Evolutionary conservation across 2,888 invertebrate genomes (phyloP).

Genomic region (Lasioglossum leucozonium): DNA sequence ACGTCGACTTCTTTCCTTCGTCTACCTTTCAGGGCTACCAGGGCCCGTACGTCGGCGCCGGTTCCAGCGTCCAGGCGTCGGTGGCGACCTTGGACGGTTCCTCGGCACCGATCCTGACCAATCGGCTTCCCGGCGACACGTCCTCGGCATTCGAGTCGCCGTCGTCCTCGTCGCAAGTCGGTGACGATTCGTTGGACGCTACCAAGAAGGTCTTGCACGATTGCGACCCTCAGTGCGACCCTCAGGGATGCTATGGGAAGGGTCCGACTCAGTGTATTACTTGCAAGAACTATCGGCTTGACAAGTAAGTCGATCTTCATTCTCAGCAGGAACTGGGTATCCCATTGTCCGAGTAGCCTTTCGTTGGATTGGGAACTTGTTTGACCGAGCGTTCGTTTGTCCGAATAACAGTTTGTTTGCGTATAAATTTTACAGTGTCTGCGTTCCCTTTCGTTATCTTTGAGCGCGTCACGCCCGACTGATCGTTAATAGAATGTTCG

Average conservation of each 20-base stretch:
- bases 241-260: slow-evolving; percentile 94
- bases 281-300: slow-evolving; percentile 92
- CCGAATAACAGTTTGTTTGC: background rate
- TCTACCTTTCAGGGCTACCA: slow-evolving; percentile 91
- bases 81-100: slow-evolving; percentile 90
- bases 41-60: slow-evolving; percentile 91
- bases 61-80: slow-evolving; percentile 91
- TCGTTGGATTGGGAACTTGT: background rate
- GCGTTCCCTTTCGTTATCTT: background rate
- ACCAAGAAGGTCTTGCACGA: slow-evolving; percentile 86
- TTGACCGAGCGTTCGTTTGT: background rate
- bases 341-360: background rate
- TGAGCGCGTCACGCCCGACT: background rate
- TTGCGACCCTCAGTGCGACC: slow-evolving; percentile 94
- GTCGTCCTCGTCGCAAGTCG: slow-evolving; percentile 74
- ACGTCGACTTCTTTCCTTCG: slow-evolving; percentile 88
- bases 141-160: slow-evolving; percentile 70
- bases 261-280: slow-evolving; percentile 94
- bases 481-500: background rate
- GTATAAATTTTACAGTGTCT: background rate
- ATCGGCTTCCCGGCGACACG: slow-evolving; percentile 79
- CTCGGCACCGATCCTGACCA: slow-evolving; percentile 78
- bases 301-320: slow-evolving; percentile 87
- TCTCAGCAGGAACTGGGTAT: background rate
- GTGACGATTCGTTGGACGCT: slow-evolving; percentile 78